phyloP scores from a whole-genome alignment of 2,113 vertebrate genomes.

The zebrafish (Danio rerio) region GRCz12tu NC_133179.1:17030001-17030500 shows the following conservation, averaged over 20 bases:
- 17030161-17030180: background rate
- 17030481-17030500: no score
- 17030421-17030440: no score
- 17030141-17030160: background rate
- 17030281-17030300: background rate
- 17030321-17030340: background rate
- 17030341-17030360: background rate
- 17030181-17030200: conserved; percentile 6
- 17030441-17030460: no score
- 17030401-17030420: no score
- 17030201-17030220: background rate
- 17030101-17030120: no score
- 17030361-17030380: no score
- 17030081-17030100: background rate
- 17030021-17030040: conserved; percentile 12
- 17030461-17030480: no score
- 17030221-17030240: background rate
- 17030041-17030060: background rate
- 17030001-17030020: conserved; percentile 41
- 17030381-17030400: no score
- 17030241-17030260: background rate
- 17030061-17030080: background rate
- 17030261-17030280: background rate
- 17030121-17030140: background rate
- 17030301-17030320: background rate